phyloP scores from a whole-genome alignment of 2,888 invertebrate genomes.

The Amiota mariae region DNA sequence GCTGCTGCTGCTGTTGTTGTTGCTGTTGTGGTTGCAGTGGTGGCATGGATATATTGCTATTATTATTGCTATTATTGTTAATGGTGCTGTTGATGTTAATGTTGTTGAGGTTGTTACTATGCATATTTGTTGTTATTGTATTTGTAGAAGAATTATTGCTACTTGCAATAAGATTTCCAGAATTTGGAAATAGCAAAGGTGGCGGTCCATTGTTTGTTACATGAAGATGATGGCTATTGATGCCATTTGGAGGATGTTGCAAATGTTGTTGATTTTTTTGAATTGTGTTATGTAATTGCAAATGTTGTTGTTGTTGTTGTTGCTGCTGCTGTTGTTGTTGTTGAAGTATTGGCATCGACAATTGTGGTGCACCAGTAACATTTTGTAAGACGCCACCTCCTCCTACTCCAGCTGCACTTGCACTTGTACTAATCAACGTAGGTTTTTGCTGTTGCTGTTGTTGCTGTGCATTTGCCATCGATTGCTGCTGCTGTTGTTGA shows the following conservation, averaged over 20 bases:
- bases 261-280: slow-evolving; percentile 46
- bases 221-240: slow-evolving; percentile 28
- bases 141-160: slow-evolving; percentile 47
- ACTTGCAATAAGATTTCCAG: slow-evolving; percentile 49
- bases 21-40: slow-evolving; percentile 31
- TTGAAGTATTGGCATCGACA: slow-evolving; percentile 39
- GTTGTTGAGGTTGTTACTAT: slow-evolving; percentile 38
- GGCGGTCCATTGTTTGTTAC: slow-evolving; percentile 58
- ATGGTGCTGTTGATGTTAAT: slow-evolving; percentile 41
- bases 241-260: slow-evolving; percentile 41
- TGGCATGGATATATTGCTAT: slow-evolving; percentile 36
- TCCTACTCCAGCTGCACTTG: too few relatives aligned
- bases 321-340: slow-evolving; percentile 46
- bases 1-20: slow-evolving; percentile 42
- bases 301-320: slow-evolving; percentile 36
- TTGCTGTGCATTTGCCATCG: slow-evolving; percentile 34
- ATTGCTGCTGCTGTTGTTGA: slow-evolving; percentile 48
- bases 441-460: slow-evolving; percentile 41
- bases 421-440: too few relatives aligned
- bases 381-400: neutral
- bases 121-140: slow-evolving; percentile 44
- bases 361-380: slow-evolving; percentile 31
- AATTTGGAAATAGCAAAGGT: slow-evolving; percentile 58
- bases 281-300: neutral
- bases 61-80: too few relatives aligned